Conservation (phyloP, 2,797 vertebrate species). For the Sebastolobus altivelis region DNA sequence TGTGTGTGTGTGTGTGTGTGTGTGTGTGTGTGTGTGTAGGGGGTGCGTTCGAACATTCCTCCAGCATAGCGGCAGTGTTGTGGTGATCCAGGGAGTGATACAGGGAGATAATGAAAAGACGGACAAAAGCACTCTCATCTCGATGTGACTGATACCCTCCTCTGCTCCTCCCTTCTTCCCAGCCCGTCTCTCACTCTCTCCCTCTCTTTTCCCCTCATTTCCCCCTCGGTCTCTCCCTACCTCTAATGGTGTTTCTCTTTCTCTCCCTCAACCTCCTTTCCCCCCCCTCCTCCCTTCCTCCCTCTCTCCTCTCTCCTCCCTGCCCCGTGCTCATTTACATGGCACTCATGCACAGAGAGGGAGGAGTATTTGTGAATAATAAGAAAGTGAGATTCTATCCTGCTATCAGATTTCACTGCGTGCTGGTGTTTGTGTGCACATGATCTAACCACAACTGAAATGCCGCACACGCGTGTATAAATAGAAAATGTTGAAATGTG, state of each 20-base stretch:
- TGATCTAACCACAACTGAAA: constrained; percentile 70
- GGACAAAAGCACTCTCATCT: constrained; percentile 90
- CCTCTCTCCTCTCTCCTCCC: constrained; percentile 53
- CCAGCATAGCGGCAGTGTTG: constrained; percentile 81
- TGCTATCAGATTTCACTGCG: constrained; percentile 69
- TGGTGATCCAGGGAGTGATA: constrained; percentile 89
- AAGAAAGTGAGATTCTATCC: constrained; percentile 79
- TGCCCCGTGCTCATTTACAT: constrained; percentile 87
- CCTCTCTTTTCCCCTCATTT: constrained; percentile 64
- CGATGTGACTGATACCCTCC: constrained; percentile 86
- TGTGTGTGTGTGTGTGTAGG: constrained; percentile 64
- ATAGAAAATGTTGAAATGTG: constrained; percentile 77
- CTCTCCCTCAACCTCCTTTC: constrained; percentile 59
- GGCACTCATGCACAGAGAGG: constrained; percentile 84
- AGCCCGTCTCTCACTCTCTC: constrained; percentile 52
- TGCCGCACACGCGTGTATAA: constrained; percentile 69
- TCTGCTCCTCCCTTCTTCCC: constrained; percentile 69
- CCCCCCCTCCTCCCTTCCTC: constrained; percentile 35
- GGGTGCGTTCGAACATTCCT: constrained; percentile 86
- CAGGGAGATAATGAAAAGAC: constrained; percentile 89
- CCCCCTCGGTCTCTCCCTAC: constrained; percentile 70
- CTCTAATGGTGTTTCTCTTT: constrained; percentile 76
- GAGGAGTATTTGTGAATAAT: constrained; percentile 86
- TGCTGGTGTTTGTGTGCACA: constrained; percentile 64
- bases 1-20: constrained; percentile 54